A percentile compares a stretch with the other conserved stretches of the same genome.
Evolutionary conservation across 2,113 vertebrate species (phyloP).

Genomic region (Nannospalax galili): DNA sequence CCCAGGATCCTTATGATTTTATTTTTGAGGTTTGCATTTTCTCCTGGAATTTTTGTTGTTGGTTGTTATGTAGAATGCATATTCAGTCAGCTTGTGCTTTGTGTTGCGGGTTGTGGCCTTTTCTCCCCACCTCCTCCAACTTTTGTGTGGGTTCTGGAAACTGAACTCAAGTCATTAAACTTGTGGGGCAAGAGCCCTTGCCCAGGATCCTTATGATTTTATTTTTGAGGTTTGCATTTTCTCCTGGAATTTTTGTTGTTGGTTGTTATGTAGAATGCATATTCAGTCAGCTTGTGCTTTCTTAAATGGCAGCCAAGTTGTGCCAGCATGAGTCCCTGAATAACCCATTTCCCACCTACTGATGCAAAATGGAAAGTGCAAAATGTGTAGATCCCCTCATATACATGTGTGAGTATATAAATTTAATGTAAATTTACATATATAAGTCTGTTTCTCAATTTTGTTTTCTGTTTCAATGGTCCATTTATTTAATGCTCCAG

Average conservation of each 20-base stretch:
- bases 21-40: slow-evolving; percentile 50
- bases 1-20: background rate
- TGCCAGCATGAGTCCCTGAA: background rate
- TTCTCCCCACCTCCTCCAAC: too few species aligned
- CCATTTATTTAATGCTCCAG: too few species aligned
- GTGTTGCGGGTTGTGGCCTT: too few species aligned
- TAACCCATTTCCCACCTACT: slow-evolving; percentile 4
- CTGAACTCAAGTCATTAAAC: too few species aligned
- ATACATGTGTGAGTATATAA: too few species aligned
- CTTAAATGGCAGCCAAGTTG: background rate
- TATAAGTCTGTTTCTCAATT: too few species aligned
- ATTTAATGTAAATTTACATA: too few species aligned
- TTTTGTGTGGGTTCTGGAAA: too few species aligned
- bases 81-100: background rate
- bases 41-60: slow-evolving; percentile 38
- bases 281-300: background rate
- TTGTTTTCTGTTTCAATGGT: too few species aligned
- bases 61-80: background rate
- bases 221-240: slow-evolving; percentile 50
- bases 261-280: background rate
- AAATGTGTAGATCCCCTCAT: too few species aligned
- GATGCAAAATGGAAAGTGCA: background rate
- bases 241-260: slow-evolving; percentile 38
- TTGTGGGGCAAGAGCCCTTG: too few species aligned
- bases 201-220: background rate